A percentile compares a stretch with the other conserved stretches of the same genome.
phyloP scores from a whole-genome alignment of 2,797 vertebrate species.

The Neosilurus hyrtlii region DNA sequence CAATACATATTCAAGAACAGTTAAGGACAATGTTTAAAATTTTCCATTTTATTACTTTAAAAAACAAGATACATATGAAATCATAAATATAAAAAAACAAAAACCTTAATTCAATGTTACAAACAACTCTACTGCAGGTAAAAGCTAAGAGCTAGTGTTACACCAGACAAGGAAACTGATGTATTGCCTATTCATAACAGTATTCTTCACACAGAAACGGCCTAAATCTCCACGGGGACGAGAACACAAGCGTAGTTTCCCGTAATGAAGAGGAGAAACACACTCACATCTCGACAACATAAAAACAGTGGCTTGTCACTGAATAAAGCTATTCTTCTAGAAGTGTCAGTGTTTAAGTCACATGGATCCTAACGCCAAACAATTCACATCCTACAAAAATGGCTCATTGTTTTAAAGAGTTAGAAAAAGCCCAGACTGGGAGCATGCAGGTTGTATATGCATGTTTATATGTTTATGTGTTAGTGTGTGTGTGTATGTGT shows the following conservation, averaged over 20 bases:
- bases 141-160: slow-evolving; percentile 70
- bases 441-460: slow-evolving; percentile 59
- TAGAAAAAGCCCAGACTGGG: slow-evolving; percentile 54
- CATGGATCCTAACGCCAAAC: slow-evolving; percentile 62
- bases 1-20: not conserved
- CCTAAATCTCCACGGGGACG: slow-evolving; percentile 42
- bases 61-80: slow-evolving; percentile 79
- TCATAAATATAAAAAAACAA: slow-evolving; percentile 75
- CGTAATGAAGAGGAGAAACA: slow-evolving; percentile 53
- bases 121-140: slow-evolving; percentile 70
- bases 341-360: slow-evolving; percentile 61
- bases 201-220: slow-evolving; percentile 51
- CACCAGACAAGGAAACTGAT: slow-evolving; percentile 64
- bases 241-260: slow-evolving; percentile 52
- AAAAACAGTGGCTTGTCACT: slow-evolving; percentile 56
- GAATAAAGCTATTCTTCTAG: slow-evolving; percentile 64
- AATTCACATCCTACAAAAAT: slow-evolving; percentile 64
- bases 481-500: not conserved
- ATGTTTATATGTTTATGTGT: slow-evolving; percentile 17
- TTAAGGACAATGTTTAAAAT: slow-evolving; percentile 48
- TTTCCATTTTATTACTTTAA: slow-evolving; percentile 75
- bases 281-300: slow-evolving; percentile 44
- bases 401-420: slow-evolving; percentile 58
- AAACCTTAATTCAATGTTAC: slow-evolving; percentile 70
- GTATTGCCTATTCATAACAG: slow-evolving; percentile 59